A percentile compares a stretch with the other conserved stretches of the same genome.
Evolutionary conservation across 2,888 invertebrate genomes (phyloP).

Genomic region (Pecten maximus): DNA sequence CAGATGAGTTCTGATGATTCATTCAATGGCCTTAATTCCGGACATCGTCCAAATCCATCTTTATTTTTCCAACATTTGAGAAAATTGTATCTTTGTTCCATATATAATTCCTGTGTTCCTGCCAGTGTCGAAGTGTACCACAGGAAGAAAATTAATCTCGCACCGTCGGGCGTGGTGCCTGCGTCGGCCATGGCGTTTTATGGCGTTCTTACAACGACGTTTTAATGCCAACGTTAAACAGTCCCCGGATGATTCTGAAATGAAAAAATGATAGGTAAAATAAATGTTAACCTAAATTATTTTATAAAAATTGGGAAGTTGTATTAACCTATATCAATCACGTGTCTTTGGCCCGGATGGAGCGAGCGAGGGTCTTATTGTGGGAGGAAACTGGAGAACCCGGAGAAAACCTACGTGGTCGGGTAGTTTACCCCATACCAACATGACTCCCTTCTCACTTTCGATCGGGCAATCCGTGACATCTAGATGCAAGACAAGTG

Average conservation of each 20-base stretch:
- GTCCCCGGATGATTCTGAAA: constrained; percentile 81
- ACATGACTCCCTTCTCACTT: too few relatives aligned
- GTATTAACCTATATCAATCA: too few relatives aligned
- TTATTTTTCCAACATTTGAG: constrained; percentile 75
- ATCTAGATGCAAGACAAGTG: too few relatives aligned
- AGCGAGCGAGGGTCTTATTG: too few relatives aligned
- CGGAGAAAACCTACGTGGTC: too few relatives aligned
- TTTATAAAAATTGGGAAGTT: too few relatives aligned
- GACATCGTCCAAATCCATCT: constrained; percentile 82
- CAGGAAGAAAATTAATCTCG: constrained; percentile 84
- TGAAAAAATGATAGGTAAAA: not conserved
- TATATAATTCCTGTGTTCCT: constrained; percentile 53
- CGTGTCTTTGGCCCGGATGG: too few relatives aligned
- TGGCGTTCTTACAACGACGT: constrained; percentile 83
- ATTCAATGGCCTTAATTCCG: constrained; percentile 80
- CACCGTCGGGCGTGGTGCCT: constrained; percentile 81
- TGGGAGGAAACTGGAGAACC: too few relatives aligned
- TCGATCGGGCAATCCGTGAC: too few relatives aligned
- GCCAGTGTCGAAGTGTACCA: constrained; percentile 75
- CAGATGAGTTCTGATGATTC: constrained; percentile 82
- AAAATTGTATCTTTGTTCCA: constrained; percentile 71
- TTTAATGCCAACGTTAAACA: constrained; percentile 83
- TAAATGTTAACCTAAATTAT: too few relatives aligned
- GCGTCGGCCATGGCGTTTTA: constrained; percentile 75
- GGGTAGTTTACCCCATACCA: too few relatives aligned